These are phyloP conservation scores for Notocelia uddmanniana DNA, from an alignment of 2,888 invertebrate genomes.

Conservation along the genomic window DNA sequence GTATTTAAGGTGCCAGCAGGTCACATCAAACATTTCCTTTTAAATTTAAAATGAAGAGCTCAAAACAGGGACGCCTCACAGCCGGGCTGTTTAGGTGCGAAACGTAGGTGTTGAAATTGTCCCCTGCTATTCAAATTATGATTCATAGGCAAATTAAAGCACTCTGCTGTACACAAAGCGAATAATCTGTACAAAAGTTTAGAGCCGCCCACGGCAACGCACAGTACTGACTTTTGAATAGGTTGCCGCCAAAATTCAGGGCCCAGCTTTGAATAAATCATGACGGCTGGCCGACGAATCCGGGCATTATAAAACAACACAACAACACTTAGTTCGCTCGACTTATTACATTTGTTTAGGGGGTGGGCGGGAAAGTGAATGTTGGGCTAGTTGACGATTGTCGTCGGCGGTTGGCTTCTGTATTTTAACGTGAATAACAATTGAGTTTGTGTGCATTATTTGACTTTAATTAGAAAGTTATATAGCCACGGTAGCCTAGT, in stretches of 20 bases:
- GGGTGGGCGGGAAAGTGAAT: background rate
- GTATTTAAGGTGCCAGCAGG: too few relatives aligned
- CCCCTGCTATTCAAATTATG: conserved; percentile 12
- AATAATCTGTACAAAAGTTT: conserved; percentile 33
- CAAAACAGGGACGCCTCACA: too few relatives aligned
- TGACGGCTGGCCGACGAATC: conserved; percentile 38
- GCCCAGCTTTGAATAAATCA: conserved; percentile 43
- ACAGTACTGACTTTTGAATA: conserved; percentile 36
- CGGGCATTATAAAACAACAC: conserved; percentile 34
- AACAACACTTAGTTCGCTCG: conserved; percentile 41
- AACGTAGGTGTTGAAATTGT: background rate
- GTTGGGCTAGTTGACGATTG: conserved; percentile 17
- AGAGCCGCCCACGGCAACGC: conserved; percentile 20
- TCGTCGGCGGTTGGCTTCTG: conserved; percentile 16
- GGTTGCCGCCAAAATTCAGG: conserved; percentile 42
- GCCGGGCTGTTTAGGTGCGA: background rate
- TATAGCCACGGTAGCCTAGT: too few relatives aligned
- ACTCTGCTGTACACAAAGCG: conserved; percentile 11
- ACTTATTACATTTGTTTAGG: conserved; percentile 44
- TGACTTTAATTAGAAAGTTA: background rate
- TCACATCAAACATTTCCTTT: too few relatives aligned
- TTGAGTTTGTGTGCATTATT: background rate
- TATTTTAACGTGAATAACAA: conserved; percentile 9
- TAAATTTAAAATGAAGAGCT: too few relatives aligned
- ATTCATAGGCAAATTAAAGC: conserved; percentile 18